Evolutionary conservation across 2,888 invertebrate species (phyloP), one percentile per base, ranked within the genome.

Genomic region (Epirrhoe tristata): DNA sequence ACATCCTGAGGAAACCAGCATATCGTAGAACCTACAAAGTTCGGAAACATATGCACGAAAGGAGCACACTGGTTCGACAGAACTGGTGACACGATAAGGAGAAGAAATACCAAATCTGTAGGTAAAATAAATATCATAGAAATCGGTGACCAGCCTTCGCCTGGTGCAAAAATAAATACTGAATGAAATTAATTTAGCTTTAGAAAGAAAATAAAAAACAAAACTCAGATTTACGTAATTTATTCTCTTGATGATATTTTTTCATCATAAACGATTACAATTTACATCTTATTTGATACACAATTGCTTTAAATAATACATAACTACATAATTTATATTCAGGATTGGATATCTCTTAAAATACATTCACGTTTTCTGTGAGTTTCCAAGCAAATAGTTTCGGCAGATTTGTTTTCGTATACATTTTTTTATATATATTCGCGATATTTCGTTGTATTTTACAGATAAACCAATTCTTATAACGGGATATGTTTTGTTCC

Each of bases 401-500:
- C 78, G 74, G 5, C 79, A 81, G 75, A 79, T 82, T 81, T 70
- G 51, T 60, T 85, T 89, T 91, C 92, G 93, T 93, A 93, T 92
- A 92, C 93, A 87, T 87, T 84, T 77, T 77, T 80, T 82, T 67
- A 64, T 70, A 85, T 85, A 78, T 80, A 78, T 73, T 74, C 77
- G 79, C 82, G 77, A 82, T 64, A 57, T 84, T 87, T 85, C 85
- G 84, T 86, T 88, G 87, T 87, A 84, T 81, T 84, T 80, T 83
- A 83, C 78, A 81, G 76, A 79, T 77, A 77, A 63, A 78, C 76
- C 78, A 76, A 80, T 81, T 83, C 80, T 75, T 81, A 81, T 82
- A 84, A 82, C 77, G 81, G 81, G 92, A 93, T 93, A 92, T 93
- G 92, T 91, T 84, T 88, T 84, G 87, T 88, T 90, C 80, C 87